phyloP scores from a whole-genome alignment of 2,113 vertebrate species.

The Nymphicus hollandicus region DNA sequence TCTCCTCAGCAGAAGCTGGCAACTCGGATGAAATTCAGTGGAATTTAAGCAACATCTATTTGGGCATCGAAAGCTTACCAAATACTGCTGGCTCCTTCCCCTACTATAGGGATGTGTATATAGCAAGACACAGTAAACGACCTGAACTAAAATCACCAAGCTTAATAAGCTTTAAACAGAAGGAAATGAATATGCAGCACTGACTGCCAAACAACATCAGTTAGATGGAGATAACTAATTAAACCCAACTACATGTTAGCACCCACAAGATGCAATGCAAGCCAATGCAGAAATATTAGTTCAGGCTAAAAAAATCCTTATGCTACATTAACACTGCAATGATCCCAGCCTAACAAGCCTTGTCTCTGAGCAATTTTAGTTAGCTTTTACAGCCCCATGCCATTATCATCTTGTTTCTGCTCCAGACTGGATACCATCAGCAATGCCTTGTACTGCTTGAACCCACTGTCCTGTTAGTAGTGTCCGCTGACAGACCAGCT shows the following conservation, averaged over 20 bases:
- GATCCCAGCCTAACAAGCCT: neutral
- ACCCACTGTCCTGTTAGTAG: neutral
- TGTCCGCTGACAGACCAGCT: neutral
- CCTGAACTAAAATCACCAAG: neutral
- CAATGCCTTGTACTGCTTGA: neutral
- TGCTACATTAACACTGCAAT: neutral
- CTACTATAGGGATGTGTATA: neutral
- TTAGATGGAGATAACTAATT: neutral
- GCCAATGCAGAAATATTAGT: neutral
- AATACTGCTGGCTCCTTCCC: neutral
- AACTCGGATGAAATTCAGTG: constrained; percentile 6
- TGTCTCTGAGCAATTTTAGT: neutral
- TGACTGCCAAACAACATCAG: neutral
- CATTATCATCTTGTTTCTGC: neutral
- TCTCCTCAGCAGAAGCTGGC: constrained; percentile 24
- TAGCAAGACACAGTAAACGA: neutral
- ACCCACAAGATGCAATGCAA: neutral
- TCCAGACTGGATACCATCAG: neutral
- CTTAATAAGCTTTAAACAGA: neutral
- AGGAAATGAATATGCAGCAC: neutral
- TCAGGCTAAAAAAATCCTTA: neutral
- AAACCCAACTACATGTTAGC: neutral
- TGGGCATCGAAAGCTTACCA: neutral
- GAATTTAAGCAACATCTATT: constrained; percentile 3
- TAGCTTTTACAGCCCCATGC: neutral